Evolutionary conservation across 2,797 vertebrate species (phyloP), one percentile per base, ranked within the genome.

Genomic region (Emys orbicularis): DNA sequence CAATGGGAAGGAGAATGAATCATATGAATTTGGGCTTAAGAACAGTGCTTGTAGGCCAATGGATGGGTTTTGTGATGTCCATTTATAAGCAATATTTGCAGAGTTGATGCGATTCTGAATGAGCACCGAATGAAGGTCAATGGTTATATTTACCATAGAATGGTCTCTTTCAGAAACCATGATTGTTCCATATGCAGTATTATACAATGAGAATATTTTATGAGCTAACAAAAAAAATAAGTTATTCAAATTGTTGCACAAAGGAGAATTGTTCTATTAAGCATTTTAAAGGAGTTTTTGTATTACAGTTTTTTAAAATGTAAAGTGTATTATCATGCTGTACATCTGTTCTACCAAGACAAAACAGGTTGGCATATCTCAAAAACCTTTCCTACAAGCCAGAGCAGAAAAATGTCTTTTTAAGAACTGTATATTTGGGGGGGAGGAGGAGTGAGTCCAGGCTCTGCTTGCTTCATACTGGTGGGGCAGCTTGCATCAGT

Each of bases 131-230:
- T 56, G 72, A 81, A 90, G 86, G 57, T 83, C 86, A 92, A 50
- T 79, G n/a, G 13, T 31, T 37, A 2, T 19, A n/a, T 93, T 94
- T 97, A 79, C 79, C 44, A 4, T 59, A 76, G 31, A 56, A 52
- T 79, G 37, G 37, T 9, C 95, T 92, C 65, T 95, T 95, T 79
- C 95, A 65, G 94, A 87, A 96, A 54, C 87, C 8, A 4, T 92
- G 87, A 72, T 86, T 84, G 81, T 89, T 95, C 79, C 6, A 65
- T 8, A 19, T 59, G n/a, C 8, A 84, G 49, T 85, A 84, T 61
- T 1, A 90, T 53, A 89, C 93, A 91, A 87, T 91, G 93, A 93
- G 91, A 87, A 41, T 77, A 90, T 96, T 90, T 79, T 94, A 94
- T 72, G 61, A 88, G 52, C 79, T 72, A 79, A 54, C 7, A 80